These are phyloP conservation scores for Colistium nudipinnis DNA, from an alignment of 2,113 vertebrate species.

Conservation along the genomic window DNA sequence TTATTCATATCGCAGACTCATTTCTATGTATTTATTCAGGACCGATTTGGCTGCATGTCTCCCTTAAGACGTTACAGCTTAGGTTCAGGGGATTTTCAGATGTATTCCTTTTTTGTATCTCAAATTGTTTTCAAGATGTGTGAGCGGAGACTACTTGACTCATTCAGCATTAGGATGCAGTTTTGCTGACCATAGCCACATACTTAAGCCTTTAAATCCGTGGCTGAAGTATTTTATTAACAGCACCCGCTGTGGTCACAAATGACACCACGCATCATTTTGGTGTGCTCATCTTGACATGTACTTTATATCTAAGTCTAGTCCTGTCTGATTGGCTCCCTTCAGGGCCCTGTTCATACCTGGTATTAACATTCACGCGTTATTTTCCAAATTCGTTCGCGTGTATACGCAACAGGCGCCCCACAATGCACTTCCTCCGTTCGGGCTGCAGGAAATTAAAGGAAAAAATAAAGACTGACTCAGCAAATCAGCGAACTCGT, in stretches of 20 bases:
- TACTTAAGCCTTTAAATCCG: slow-evolving; percentile 40
- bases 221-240: slow-evolving; percentile 11
- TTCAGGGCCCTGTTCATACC: neutral
- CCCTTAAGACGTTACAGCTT: slow-evolving; percentile 66
- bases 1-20: slow-evolving; percentile 68
- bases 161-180: slow-evolving; percentile 36
- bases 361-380: neutral
- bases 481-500: neutral
- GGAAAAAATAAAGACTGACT: neutral
- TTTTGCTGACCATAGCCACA: slow-evolving; percentile 44
- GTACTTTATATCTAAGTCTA: neutral
- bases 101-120: slow-evolving; percentile 67
- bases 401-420: too few species aligned
- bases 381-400: neutral
- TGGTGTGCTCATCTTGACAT: too few species aligned
- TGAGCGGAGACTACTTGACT: slow-evolving; percentile 48
- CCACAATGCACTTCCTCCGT: neutral
- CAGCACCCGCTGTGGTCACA: slow-evolving; percentile 1
- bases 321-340: slow-evolving; percentile 27
- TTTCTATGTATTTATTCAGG: slow-evolving; percentile 78
- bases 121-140: slow-evolving; percentile 49
- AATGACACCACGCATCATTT: too few species aligned
- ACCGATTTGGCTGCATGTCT: slow-evolving; percentile 67
- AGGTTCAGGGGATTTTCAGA: slow-evolving; percentile 73
- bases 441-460: neutral